phyloP scores from a whole-genome alignment of 2,888 invertebrate genomes.

The Mesochorus sp. region DNA sequence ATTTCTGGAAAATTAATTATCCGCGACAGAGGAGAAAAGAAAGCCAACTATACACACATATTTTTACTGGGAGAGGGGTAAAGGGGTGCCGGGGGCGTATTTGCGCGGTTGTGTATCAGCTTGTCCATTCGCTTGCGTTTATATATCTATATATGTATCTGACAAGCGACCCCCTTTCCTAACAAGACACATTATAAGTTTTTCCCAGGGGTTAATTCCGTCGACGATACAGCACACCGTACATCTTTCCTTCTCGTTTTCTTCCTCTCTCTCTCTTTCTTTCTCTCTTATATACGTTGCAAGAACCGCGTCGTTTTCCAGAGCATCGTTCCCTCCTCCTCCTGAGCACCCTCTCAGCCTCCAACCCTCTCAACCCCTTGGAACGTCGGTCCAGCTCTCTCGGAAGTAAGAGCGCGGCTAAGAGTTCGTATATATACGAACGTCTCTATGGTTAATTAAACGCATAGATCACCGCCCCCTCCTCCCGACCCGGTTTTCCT shows the following conservation, averaged over 20 bases:
- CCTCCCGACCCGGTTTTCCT: conserved; percentile 63
- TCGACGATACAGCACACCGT: conserved; percentile 69
- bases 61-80: neutral
- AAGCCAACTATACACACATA: neutral
- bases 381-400: conserved; percentile 69
- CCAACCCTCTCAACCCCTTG: conserved; percentile 59
- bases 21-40: conserved; percentile 62
- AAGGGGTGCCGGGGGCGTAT: conserved; percentile 12
- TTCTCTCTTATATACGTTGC: conserved; percentile 25
- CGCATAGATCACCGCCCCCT: conserved; percentile 80
- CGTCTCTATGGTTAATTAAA: conserved; percentile 81
- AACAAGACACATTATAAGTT: conserved; percentile 80
- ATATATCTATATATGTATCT: neutral
- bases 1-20: conserved; percentile 71
- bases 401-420: conserved; percentile 77
- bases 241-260: conserved; percentile 41
- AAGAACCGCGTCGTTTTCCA: conserved; percentile 15
- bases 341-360: conserved; percentile 31
- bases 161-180: conserved; percentile 63
- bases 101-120: conserved; percentile 54
- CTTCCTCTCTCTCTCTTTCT: conserved; percentile 19
- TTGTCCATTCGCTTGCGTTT: conserved; percentile 20
- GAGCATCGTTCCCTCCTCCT: conserved; percentile 18
- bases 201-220: conserved; percentile 80
- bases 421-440: conserved; percentile 74